Conservation (phyloP, 2,888 invertebrate genomes). For the Watsonalla cultraria region DNA sequence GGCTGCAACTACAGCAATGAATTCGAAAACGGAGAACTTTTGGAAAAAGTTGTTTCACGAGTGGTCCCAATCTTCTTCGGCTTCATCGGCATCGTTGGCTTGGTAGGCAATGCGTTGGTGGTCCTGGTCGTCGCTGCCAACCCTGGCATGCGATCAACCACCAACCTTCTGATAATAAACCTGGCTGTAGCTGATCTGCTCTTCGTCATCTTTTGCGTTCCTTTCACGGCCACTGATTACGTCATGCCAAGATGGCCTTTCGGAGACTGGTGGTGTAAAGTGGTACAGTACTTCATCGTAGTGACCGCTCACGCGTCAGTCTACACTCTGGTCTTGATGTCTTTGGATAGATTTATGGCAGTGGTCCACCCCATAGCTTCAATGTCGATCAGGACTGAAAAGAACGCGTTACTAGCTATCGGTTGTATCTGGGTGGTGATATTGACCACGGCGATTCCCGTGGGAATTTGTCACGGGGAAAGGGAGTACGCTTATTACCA, state of each 20-base stretch:
- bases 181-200: constrained; percentile 93
- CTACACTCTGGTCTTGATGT: constrained; percentile 96
- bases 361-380: constrained; percentile 95
- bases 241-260: constrained; percentile 94
- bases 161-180: constrained; percentile 94
- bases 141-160: constrained; percentile 95
- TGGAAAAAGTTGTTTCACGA: constrained; percentile 82
- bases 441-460: constrained; percentile 86
- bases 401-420: constrained; percentile 89
- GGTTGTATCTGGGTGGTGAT: constrained; percentile 90
- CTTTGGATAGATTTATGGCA: constrained; percentile 93
- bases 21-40: constrained; percentile 70
- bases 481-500: constrained; percentile 82
- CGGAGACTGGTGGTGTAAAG: constrained; percentile 93
- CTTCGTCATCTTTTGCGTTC: constrained; percentile 96
- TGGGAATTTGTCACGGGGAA: constrained; percentile 87
- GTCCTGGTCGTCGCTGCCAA: constrained; percentile 93
- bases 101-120: constrained; percentile 92
- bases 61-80: constrained; percentile 91
- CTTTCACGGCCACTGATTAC: constrained; percentile 95
- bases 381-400: constrained; percentile 90
- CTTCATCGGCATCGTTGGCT: constrained; percentile 90
- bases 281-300: constrained; percentile 93
- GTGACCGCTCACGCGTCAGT: constrained; percentile 96
- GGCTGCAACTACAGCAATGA: constrained; percentile 63